Base-by-base conservation (phyloP, 2,888 invertebrate genomes). In the Nematopogon swammerdamellus region DNA sequence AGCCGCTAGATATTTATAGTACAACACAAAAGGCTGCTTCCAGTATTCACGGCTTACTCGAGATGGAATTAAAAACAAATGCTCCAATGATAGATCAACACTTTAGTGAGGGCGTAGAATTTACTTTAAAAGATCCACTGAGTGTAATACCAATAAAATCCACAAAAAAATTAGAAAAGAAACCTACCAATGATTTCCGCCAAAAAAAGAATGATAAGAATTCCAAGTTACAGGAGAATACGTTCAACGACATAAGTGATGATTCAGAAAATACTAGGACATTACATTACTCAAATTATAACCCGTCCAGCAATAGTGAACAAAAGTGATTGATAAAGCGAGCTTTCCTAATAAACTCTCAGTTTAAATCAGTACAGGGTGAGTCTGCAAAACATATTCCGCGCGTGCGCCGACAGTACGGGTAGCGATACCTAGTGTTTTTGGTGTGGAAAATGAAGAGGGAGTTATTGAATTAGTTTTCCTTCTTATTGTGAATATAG, bases 241-340 rank as follows among this genome's bases (percentile, higher is more conserved):
- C 4, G 6, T 36, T 73, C 52, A 79, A 77, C 60, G 68, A 68
- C 58, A 76, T 77, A 58, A 76, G 73, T 71, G 73, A 74, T 68
- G 70, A 69, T 48, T 68, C 67, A 63, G 74, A 75, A 70, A 70
- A 70, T 53, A 76, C 71, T 71, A 72, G 74, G 66, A 73, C 72
- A 70, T 62, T 73, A 65, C 68, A 70, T 57, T 36, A 36, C 36
- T 8, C 8, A 36, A 36, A 36, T 36, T 36, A 36, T 14, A 14
- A 8, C 11, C 11, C 36, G 3, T 36, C 36, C 36, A 36, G 36
- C 3, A 14, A 8, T 14, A 36, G 36, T 36, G 36, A 36, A 36
- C 36, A 36, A 36, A 6, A 8, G n/a, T 36, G 36, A 36, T 14
- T 36, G 4, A n/a, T n/a, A n/a, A n/a, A n/a, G n/a, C n/a, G n/a